phyloP scores from a whole-genome alignment of 2,113 vertebrate species.

The Ameiurus melas region DNA sequence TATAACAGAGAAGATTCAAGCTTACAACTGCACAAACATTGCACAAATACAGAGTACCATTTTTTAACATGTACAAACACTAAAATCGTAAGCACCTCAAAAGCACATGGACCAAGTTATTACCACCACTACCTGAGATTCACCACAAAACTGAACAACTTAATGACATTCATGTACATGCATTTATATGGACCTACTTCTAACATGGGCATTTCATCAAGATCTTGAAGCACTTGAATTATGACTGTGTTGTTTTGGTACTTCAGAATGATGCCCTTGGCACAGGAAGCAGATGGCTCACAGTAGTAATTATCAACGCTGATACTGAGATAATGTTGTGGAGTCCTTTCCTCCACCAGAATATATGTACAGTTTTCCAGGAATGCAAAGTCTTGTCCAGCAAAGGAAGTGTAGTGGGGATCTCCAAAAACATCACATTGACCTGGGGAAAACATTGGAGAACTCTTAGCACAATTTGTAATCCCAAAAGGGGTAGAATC shows the following conservation, averaged over 20 bases:
- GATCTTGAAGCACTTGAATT: slow-evolving; percentile 48
- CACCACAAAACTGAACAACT: background rate
- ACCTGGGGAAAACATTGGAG: slow-evolving; percentile 57
- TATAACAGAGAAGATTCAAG: background rate
- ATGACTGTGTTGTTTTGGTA: slow-evolving; percentile 60
- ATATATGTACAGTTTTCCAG: slow-evolving; percentile 67
- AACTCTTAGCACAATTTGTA: background rate
- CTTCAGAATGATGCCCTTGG: slow-evolving; percentile 63
- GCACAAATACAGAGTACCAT: background rate
- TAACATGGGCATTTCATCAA: slow-evolving; percentile 18
- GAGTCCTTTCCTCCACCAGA: slow-evolving; percentile 67
- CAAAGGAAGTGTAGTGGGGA: slow-evolving; percentile 74
- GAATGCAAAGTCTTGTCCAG: slow-evolving; percentile 62
- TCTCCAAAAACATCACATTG: slow-evolving; percentile 72
- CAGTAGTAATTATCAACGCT: slow-evolving; percentile 69
- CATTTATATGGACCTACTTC: slow-evolving; percentile 54
- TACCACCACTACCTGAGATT: background rate
- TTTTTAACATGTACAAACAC: background rate
- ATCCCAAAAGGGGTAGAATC: background rate
- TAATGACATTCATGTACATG: background rate
- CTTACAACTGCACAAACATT: background rate
- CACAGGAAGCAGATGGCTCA: slow-evolving; percentile 53
- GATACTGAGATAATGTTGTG: slow-evolving; percentile 62
- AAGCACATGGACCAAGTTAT: background rate
- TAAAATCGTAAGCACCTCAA: background rate